Evolutionary conservation across 2,888 invertebrate genomes (phyloP), one percentile per base, ranked within the genome.

Genomic region (Tiphia femorata): DNA sequence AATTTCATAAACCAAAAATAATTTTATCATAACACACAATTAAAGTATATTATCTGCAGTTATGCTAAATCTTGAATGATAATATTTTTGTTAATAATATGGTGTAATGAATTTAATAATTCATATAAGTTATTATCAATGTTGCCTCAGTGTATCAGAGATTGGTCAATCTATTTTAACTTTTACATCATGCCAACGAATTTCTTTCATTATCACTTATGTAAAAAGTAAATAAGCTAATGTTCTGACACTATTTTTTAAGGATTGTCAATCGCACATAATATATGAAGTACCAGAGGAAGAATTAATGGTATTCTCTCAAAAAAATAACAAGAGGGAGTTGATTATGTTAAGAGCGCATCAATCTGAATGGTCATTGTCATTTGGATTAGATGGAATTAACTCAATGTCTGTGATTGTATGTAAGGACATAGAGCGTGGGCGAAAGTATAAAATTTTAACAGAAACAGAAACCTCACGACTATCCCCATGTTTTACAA

Each of bases 381-480:
- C 89, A 27, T 88, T 89, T 72, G 86, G 87, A 8, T 77, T 88
- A 64, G 91, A 93, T 70, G 90, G 91, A 6, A 90, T 92, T 42
- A 91, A 91, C 42, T 91, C 92, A 54, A 91, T 91, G 58, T 94
- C 93, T 3, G 86, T 94, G 41, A 88, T 94, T 6, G 88, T 92
- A 21, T 91, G 90, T 70, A 87, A 89, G 66, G 91, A 92, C 79
- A 86, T 88, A 14, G 92, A 93, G 82, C 83, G 94, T 0, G 87
- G 89, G 48, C 88, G 90, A 51, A 89, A 90, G 75, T 94, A 94
- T 76, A 84, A 92, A 46, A 89, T 94, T 75, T 86, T 94, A 66
- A 86, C 93, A 40, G 88, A 88, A 82, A 89, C 90, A 23, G 88
- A 88, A 16, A 85, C 92, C 63, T 92, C 93, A 0, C 89, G 90